A percentile compares a stretch with the other conserved stretches of the same genome.
Conservation (phyloP, 2,888 invertebrate genomes). For the Xylota sylvarum region DNA sequence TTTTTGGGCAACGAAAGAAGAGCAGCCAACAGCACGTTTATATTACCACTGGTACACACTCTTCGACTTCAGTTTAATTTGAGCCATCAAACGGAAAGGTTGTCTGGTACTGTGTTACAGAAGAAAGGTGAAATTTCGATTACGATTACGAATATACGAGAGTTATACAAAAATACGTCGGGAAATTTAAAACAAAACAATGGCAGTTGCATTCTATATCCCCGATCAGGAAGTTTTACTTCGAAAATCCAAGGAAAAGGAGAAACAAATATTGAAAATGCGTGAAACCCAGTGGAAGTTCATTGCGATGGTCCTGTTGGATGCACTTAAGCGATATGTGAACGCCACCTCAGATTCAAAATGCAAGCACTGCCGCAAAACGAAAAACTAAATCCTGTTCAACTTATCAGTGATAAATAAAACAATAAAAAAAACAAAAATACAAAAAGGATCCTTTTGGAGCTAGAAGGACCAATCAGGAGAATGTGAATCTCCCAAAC, state of each 20-base stretch:
- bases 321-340: constrained; percentile 77
- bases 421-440: not conserved
- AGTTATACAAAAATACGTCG: constrained; percentile 52
- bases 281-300: constrained; percentile 81
- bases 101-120: constrained; percentile 28
- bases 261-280: constrained; percentile 81
- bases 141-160: constrained; percentile 71
- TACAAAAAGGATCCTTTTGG: constrained; percentile 34
- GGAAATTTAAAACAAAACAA: constrained; percentile 69
- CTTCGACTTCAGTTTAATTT: constrained; percentile 67
- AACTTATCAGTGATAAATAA: constrained; percentile 36
- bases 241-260: constrained; percentile 82
- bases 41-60: constrained; percentile 65
- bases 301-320: constrained; percentile 80
- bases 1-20: constrained; percentile 72
- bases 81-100: constrained; percentile 77
- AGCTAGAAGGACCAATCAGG: constrained; percentile 29
- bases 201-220: constrained; percentile 83
- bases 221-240: constrained; percentile 82
- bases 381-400: constrained; percentile 17
- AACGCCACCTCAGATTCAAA: constrained; percentile 14
- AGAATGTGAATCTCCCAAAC: constrained; percentile 28
- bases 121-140: constrained; percentile 43
- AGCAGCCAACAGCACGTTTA: constrained; percentile 42
- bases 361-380: not conserved